Evolutionary conservation across 1,140 invertebrate species (phyloP), one percentile per base, ranked within the genome.

Genomic region (Conus betulinus): DNA sequence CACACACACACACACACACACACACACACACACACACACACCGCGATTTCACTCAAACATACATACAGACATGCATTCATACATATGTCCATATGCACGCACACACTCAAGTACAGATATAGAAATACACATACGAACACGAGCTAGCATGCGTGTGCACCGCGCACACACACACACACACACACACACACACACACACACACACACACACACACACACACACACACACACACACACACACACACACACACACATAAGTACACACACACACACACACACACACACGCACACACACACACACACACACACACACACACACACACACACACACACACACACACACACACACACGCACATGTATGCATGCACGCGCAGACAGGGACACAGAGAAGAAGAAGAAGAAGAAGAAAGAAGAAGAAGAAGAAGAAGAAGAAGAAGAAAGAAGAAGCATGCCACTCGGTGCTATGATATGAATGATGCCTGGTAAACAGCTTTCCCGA

Each of bases 121-220:
- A 71, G 1, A 71, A 3, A 71, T 7, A 71, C 67, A 71, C 67
- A 71, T 1, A 10, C 8, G 20, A 11, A 71, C 67, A 71, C 67
- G 20, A 3, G 20, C 67, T 17, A 11, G 20, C 67, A 71, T 17
- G 17, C 55, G 13, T 13, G 13, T 13, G 13, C 55, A 57, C 55
- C 6, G 6, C 67, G 4, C 67, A 71, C 67, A 71, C 67, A 71
- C n/a, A n/a, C n/a, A 71, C 67, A 71, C 67, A 71, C 67, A 71
- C 67, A 71, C 67, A 71, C 67, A 71, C 67, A 71, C 67, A 71
- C 67, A 71, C 67, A 71, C 67, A 71, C 67, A 71, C 67, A 71
- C 67, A 71, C 67, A 71, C 67, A 71, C 67, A n/a, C 57, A 60
- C 57, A 60, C 1, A 60, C 57, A 60, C 57, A 60, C 57, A 60